Evolutionary conservation across 2,797 vertebrate genomes (phyloP).

Genomic region (Tamandua tetradactyla): DNA sequence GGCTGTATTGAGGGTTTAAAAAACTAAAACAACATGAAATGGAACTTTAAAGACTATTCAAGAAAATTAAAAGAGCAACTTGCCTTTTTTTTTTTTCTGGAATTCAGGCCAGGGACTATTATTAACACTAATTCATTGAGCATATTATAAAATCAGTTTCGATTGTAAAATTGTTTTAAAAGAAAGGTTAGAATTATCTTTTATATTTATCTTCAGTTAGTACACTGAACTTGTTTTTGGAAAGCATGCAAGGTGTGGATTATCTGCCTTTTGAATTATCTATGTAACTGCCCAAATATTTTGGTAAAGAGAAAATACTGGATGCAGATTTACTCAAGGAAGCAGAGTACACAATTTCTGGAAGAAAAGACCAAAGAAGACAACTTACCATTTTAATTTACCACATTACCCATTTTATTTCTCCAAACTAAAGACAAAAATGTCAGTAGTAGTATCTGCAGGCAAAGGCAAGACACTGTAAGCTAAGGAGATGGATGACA

Average conservation of each 20-base stretch:
- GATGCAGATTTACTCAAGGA: background rate
- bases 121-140: slow-evolving; percentile 31
- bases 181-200: background rate
- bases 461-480: background rate
- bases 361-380: background rate
- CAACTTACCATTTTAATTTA: background rate
- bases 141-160: background rate
- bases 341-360: background rate
- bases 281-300: background rate
- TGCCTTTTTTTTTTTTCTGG: slow-evolving; percentile 40
- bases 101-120: background rate
- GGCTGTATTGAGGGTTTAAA: background rate
- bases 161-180: background rate
- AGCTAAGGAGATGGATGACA: background rate
- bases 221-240: background rate
- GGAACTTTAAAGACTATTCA: background rate
- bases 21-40: background rate
- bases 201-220: slow-evolving; percentile 26
- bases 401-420: background rate
- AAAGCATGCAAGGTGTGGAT: background rate
- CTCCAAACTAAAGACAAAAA: background rate
- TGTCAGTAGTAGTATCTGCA: background rate
- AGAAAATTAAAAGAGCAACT: background rate
- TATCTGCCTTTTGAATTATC: background rate
- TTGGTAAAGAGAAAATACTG: background rate